A percentile compares a stretch with the other conserved stretches of the same genome.
Conservation (phyloP, 2,113 vertebrate species). For the Cricetomys ansorgei region DNA sequence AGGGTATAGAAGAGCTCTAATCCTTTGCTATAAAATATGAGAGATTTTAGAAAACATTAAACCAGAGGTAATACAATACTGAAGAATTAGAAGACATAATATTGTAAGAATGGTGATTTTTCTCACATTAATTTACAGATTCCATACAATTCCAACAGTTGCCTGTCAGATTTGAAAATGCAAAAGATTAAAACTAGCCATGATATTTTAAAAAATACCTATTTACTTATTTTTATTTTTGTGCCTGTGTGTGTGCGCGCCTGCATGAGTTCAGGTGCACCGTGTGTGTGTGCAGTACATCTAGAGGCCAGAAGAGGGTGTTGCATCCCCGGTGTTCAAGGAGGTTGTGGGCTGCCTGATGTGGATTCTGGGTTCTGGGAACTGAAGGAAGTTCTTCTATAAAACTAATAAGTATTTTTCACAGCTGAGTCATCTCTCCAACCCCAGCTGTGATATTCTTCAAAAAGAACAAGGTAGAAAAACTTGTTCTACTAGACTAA, state of each 20-base stretch:
- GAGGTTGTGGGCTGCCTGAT: neutral
- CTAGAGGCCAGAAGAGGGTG: neutral
- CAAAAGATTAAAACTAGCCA: neutral
- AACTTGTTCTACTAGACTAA: constrained; percentile 34
- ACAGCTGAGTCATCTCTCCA: neutral
- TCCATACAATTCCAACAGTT: neutral
- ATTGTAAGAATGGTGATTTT: neutral
- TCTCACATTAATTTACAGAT: neutral
- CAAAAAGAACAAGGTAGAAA: neutral
- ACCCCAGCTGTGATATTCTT: neutral
- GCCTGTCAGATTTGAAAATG: neutral
- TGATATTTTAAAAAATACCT: neutral
- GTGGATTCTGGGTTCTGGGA: too few species aligned
- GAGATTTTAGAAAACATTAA: neutral
- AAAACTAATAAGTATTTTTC: neutral
- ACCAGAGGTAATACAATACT: neutral
- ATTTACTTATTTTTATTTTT: neutral
- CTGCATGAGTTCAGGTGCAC: neutral
- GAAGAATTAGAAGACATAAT: neutral
- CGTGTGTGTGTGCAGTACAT: neutral
- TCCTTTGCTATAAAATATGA: neutral
- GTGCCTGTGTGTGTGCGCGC: neutral
- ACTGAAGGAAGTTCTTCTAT: neutral
- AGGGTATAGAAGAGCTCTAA: neutral
- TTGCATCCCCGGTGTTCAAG: neutral